Conservation (phyloP, 92 coral and sea anemone genomes). For the Umimayanthus chanpuru region DNA sequence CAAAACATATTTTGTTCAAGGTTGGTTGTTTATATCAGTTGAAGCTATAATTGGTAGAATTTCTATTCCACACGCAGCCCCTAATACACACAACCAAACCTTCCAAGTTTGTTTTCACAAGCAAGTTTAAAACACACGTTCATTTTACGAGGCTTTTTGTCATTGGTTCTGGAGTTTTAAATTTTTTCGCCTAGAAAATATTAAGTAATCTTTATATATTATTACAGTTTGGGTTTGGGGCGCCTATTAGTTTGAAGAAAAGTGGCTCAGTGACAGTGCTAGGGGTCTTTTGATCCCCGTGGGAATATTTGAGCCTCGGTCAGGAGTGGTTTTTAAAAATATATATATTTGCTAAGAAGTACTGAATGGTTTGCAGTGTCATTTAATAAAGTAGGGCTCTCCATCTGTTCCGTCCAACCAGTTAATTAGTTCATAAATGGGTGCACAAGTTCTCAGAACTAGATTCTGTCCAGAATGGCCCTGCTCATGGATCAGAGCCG, state of each 20-base stretch:
- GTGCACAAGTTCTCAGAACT: too few relatives aligned
- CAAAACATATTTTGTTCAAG: background rate
- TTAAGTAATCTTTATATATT: slow-evolving; percentile 20
- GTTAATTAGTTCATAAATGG: too few relatives aligned
- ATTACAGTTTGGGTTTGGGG: background rate
- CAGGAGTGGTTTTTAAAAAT: too few relatives aligned
- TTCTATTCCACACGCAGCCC: slow-evolving; percentile 19
- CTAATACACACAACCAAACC: background rate
- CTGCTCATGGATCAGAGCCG: too few relatives aligned
- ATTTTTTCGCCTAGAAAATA: background rate
- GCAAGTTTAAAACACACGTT: slow-evolving; percentile 9
- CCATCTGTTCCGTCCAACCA: too few relatives aligned
- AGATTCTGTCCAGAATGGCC: too few relatives aligned
- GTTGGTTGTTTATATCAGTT: slow-evolving; percentile 5
- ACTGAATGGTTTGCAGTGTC: too few relatives aligned
- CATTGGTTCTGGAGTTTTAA: slow-evolving; percentile 1
- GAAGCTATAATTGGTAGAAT: slow-evolving; percentile 1
- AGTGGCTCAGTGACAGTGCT: background rate
- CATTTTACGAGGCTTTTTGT: slow-evolving; percentile 27
- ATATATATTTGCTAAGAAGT: too few relatives aligned
- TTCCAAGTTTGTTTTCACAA: slow-evolving; percentile 32
- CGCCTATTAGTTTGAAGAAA: background rate
- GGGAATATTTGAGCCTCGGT: background rate
- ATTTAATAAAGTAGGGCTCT: too few relatives aligned
- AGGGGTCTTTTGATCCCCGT: background rate